These are phyloP conservation scores for Zaprionus lineosus DNA, from an alignment of 2,888 invertebrate species.

Conservation along the genomic window DNA sequence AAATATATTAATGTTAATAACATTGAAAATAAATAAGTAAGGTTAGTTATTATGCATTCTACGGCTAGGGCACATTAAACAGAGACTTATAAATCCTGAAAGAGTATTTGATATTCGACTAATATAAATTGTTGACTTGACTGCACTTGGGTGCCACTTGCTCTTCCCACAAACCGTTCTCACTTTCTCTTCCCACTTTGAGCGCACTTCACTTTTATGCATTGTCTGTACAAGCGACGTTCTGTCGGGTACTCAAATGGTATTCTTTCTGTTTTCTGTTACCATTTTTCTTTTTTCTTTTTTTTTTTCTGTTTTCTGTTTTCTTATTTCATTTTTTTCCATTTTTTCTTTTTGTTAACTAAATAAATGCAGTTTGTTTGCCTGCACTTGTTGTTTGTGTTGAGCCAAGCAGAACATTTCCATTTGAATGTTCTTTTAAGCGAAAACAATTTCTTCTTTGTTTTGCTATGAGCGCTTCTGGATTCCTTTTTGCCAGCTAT, in stretches of 20 bases:
- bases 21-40: too few relatives aligned
- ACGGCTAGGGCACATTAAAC: too few relatives aligned
- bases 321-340: neutral
- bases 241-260: conserved; percentile 67
- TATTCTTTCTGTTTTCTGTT: conserved; percentile 51
- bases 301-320: conserved; percentile 37
- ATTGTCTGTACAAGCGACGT: conserved; percentile 65
- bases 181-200: conserved; percentile 19
- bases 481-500: conserved; percentile 46
- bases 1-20: too few relatives aligned
- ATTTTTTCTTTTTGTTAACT: conserved; percentile 50
- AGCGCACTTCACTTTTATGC: conserved; percentile 76
- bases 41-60: too few relatives aligned
- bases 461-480: conserved; percentile 64
- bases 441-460: conserved; percentile 79
- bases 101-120: conserved; percentile 19
- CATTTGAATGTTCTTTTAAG: conserved; percentile 79
- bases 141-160: conserved; percentile 34
- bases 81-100: too few relatives aligned
- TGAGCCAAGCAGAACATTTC: conserved; percentile 79
- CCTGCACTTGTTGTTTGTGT: conserved; percentile 76
- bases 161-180: conserved; percentile 17
- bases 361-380: conserved; percentile 76
- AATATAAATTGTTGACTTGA: neutral
- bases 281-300: conserved; percentile 36